Conservation (phyloP, 1,140 invertebrate species). For the Leguminivora glycinivorella region DNA sequence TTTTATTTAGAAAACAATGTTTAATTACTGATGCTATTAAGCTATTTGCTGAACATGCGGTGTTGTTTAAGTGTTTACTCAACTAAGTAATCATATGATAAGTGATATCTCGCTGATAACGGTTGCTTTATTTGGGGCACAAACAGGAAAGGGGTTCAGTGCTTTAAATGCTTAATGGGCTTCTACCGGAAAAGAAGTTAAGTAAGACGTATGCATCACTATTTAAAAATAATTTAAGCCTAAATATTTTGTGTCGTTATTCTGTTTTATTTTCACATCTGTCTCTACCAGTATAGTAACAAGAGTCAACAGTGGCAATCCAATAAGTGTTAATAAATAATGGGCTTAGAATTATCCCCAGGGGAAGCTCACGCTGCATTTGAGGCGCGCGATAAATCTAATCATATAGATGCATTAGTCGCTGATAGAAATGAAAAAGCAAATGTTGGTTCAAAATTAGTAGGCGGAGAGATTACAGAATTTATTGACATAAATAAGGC, state of each 20-base stretch:
- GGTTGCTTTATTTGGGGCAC: slow-evolving; percentile 45
- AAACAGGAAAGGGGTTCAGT: slow-evolving; percentile 47
- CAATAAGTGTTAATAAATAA: slow-evolving; percentile 25
- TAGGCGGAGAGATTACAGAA: not conserved
- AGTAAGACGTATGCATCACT: not conserved
- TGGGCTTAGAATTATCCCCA: slow-evolving; percentile 8
- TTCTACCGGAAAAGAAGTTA: slow-evolving; percentile 13
- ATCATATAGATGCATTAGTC: slow-evolving; percentile 17
- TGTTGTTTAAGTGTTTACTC: slow-evolving; percentile 54
- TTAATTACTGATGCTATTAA: slow-evolving; percentile 64
- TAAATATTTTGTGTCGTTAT: not conserved
- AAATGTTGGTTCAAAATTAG: slow-evolving; percentile 10
- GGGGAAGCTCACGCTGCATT: slow-evolving; percentile 11
- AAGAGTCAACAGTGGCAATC: slow-evolving; percentile 14
- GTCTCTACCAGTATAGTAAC: not conserved
- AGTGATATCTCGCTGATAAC: slow-evolving; percentile 31
- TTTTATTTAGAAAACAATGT: slow-evolving; percentile 70
- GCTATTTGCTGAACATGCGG: slow-evolving; percentile 51
- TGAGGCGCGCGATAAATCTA: not conserved
- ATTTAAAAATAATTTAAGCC: not conserved
- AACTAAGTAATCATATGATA: slow-evolving; percentile 37
- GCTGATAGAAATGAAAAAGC: slow-evolving; percentile 7
- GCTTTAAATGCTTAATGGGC: slow-evolving; percentile 15
- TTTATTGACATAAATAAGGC: not conserved
- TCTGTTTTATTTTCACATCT: slow-evolving; percentile 19